phyloP scores from a whole-genome alignment of 2,797 vertebrate species.

The Falco peregrinus region DNA sequence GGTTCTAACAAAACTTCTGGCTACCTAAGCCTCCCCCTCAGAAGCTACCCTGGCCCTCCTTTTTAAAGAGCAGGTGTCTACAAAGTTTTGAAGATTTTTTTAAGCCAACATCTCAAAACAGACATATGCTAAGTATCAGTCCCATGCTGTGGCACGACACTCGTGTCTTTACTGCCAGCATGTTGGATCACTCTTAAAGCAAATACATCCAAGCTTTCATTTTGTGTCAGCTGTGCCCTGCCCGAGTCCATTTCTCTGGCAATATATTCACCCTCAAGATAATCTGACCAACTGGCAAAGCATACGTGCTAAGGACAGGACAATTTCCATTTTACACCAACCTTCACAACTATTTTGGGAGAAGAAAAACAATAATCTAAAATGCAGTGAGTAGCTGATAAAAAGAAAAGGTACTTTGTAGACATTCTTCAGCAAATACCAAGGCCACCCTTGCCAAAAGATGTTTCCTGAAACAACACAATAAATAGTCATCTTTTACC shows the following conservation, averaged over 20 bases:
- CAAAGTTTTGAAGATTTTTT: background rate
- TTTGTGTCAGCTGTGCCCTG: background rate
- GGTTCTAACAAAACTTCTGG: background rate
- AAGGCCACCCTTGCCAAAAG: background rate
- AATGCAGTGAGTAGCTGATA: background rate
- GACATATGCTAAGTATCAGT: background rate
- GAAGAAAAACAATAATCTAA: background rate
- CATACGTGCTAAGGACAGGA: background rate
- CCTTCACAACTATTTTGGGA: background rate
- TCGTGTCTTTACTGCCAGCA: background rate
- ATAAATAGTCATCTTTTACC: background rate
- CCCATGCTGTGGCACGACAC: background rate
- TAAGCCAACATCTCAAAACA: background rate
- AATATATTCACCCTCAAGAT: background rate
- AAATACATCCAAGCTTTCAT: background rate
- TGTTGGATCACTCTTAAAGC: background rate
- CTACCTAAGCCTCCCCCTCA: background rate
- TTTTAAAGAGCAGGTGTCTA: background rate
- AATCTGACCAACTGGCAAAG: background rate
- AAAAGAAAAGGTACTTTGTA: background rate
- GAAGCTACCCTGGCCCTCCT: background rate
- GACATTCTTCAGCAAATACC: background rate
- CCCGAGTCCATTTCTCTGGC: background rate
- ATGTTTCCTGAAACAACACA: background rate
- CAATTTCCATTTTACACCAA: background rate